A percentile compares a stretch with the other conserved stretches of the same genome.
Conservation (phyloP, 2,113 vertebrate genomes). For the Polypterus senegalus region DNA sequence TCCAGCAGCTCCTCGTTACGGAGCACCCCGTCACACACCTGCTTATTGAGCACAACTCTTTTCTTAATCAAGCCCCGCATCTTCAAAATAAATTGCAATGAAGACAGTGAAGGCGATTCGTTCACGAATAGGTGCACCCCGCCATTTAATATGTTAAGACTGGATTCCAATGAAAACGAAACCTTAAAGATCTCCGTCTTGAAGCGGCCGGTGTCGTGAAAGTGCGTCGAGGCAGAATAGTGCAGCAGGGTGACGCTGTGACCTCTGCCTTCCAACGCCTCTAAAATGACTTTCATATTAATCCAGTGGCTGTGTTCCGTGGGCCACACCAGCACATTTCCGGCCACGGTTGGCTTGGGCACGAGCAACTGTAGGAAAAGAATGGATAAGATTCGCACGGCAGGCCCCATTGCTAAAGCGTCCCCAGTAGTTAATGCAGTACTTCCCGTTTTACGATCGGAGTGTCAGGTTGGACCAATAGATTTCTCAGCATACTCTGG, state of each 20-base stretch:
- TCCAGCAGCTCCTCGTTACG: conserved; percentile 33
- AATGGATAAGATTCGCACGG: no score
- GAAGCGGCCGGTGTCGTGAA: conserved; percentile 28
- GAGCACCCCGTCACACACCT: conserved; percentile 33
- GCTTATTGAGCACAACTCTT: not conserved
- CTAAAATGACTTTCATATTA: conserved; percentile 48
- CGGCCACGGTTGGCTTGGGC: conserved; percentile 9
- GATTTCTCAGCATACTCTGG: no score
- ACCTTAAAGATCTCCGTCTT: conserved; percentile 27
- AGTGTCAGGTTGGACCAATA: no score
- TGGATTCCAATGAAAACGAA: conserved; percentile 12
- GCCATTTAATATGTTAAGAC: conserved; percentile 17
- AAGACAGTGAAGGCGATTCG: conserved; percentile 30
- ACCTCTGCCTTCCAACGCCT: conserved; percentile 42
- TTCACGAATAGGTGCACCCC: conserved; percentile 32
- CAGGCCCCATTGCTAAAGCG: no score
- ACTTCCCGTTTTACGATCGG: no score
- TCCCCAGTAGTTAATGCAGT: no score
- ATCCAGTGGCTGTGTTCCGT: conserved; percentile 62
- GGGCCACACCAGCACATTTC: conserved; percentile 57
- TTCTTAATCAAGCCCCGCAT: conserved; percentile 6
- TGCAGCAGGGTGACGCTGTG: conserved; percentile 47
- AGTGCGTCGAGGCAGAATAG: conserved; percentile 34
- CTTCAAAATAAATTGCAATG: conserved; percentile 23
- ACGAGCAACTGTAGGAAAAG: no score